Evolutionary conservation across 2,113 vertebrate species (phyloP).

Genomic region (Lophius piscatorius): DNA sequence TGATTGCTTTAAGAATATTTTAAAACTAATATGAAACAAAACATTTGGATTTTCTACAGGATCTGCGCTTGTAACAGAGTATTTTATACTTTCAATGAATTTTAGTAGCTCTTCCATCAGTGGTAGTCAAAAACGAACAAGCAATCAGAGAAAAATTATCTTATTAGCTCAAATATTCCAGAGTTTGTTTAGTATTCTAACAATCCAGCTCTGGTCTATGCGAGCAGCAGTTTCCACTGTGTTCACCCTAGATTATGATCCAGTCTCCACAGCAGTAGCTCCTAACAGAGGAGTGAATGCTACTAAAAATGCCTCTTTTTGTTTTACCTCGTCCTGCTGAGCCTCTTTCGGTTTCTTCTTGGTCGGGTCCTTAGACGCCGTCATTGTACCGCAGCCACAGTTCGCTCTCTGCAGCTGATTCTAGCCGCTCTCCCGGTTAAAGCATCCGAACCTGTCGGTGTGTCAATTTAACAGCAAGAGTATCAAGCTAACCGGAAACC

Average conservation of each 20-base stretch:
- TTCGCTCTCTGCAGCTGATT: background rate
- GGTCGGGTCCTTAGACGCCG: constrained; percentile 60
- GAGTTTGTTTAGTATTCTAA: background rate
- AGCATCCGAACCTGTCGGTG: constrained; percentile 39
- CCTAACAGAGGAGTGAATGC: background rate
- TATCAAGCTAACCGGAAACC: background rate
- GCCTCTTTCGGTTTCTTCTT: constrained; percentile 65
- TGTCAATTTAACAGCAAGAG: constrained; percentile 36
- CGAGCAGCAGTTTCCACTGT: background rate
- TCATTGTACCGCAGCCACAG: constrained; percentile 42
- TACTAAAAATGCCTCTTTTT: background rate
- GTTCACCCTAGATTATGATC: background rate
- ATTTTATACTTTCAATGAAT: no score
- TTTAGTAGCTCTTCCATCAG: no score
- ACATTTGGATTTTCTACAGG: no score
- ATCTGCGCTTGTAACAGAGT: no score
- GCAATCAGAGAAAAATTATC: background rate
- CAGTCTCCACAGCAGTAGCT: background rate
- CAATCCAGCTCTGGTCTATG: background rate
- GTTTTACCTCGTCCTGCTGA: constrained; percentile 64
- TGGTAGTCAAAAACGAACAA: no score
- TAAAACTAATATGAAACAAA: no score
- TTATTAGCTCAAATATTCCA: no score
- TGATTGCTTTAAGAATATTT: no score
- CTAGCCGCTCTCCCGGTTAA: constrained; percentile 38